Percentiles rank a stretch among this genome's conserved stretches.
Evolutionary conservation across 2,113 vertebrate genomes (phyloP).

Genomic region (Melanerpes formicivorus): DNA sequence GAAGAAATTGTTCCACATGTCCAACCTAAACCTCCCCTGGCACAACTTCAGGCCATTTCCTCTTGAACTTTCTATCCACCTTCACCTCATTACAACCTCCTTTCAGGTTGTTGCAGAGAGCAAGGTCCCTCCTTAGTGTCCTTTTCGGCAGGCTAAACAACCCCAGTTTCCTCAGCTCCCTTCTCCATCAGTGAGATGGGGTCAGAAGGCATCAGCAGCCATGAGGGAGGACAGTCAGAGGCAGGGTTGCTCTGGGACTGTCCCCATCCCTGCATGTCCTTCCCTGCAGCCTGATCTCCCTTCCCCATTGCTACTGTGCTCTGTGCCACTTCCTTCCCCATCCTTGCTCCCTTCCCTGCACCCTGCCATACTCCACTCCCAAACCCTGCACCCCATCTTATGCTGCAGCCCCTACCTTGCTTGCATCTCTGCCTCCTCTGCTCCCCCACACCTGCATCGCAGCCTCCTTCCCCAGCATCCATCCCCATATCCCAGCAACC

Average conservation of each 20-base stretch:
- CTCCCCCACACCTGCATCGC: neutral
- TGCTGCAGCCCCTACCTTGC: neutral
- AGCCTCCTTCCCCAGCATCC: neutral
- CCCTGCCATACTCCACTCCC: neutral
- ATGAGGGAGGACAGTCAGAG: accelerated
- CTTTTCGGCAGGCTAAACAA: neutral
- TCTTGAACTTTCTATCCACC: too few relatives aligned
- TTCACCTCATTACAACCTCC: too few relatives aligned
- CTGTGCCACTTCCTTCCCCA: neutral
- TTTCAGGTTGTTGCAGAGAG: too few relatives aligned
- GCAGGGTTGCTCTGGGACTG: neutral
- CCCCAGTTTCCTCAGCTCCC: neutral
- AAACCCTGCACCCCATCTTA: neutral
- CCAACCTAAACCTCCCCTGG: too few relatives aligned
- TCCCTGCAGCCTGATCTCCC: too few relatives aligned
- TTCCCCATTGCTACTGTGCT: accelerated
- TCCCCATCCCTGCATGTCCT: accelerated
- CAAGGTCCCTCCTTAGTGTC: neutral
- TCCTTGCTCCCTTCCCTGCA: neutral
- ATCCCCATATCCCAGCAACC: too few relatives aligned
- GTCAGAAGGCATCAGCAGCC: accelerated
- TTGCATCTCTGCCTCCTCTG: neutral
- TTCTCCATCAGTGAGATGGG: too few relatives aligned
- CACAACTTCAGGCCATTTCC: too few relatives aligned
- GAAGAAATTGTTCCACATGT: too few relatives aligned